Evolutionary conservation across 2,888 invertebrate genomes (phyloP).

Genomic region (Acanthosepion lycidas): DNA sequence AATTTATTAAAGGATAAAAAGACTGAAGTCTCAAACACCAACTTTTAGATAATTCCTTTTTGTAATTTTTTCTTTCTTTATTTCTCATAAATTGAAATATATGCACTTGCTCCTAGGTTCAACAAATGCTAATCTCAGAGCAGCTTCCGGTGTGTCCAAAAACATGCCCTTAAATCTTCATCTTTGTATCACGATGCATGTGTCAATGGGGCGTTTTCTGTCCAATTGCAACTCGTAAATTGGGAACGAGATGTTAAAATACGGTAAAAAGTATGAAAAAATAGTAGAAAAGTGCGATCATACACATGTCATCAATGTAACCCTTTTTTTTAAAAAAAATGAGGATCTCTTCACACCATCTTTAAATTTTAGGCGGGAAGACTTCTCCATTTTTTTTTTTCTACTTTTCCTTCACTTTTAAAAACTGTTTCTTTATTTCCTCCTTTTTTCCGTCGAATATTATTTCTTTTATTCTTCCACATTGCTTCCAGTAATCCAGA

Average conservation of each 20-base stretch:
- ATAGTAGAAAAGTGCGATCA: background rate
- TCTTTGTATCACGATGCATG: background rate
- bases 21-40: background rate
- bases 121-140: background rate
- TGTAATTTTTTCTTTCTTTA: background rate
- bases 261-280: background rate
- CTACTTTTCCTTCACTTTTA: background rate
- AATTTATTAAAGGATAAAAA: background rate
- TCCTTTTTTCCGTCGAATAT: too few relatives aligned
- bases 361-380: background rate
- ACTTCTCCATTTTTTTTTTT: background rate
- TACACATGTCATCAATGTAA: background rate
- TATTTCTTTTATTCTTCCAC: too few relatives aligned
- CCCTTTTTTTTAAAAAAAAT: background rate
- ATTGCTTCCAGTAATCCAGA: too few relatives aligned
- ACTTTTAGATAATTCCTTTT: background rate
- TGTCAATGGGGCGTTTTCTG: background rate
- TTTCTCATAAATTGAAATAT: background rate
- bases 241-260: background rate
- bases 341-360: background rate
- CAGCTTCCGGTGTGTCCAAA: background rate
- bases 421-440: too few relatives aligned
- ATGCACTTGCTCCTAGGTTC: constrained; percentile 9
- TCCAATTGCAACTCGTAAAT: background rate
- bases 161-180: background rate